Evolutionary conservation across 1,140 invertebrate genomes (phyloP).

Genomic region (Nasonia giraulti): DNA sequence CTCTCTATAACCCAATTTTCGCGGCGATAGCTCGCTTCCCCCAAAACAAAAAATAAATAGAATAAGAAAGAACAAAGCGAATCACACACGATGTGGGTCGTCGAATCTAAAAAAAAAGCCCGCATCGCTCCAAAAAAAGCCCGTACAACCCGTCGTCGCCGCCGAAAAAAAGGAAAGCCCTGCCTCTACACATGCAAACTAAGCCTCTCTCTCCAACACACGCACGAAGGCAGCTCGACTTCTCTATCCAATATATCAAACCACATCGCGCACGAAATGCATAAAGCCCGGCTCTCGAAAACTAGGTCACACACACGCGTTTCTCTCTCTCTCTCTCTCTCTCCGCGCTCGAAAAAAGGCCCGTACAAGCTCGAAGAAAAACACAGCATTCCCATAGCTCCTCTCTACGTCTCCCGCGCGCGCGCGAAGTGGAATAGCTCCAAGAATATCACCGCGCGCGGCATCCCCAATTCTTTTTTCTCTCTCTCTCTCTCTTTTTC

Average conservation of each 20-base stretch:
- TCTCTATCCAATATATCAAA: slow-evolving; percentile 16
- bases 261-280: slow-evolving; percentile 16
- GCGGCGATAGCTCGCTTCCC: no score
- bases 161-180: not conserved
- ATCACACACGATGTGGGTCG: not conserved
- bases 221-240: not conserved
- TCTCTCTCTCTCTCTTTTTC: slow-evolving; percentile 35
- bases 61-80: not conserved
- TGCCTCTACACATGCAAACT: slow-evolving; percentile 4
- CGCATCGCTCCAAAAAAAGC: not conserved
- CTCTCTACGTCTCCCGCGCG: not conserved
- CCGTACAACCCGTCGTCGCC: no score
- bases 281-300: slow-evolving; percentile 7
- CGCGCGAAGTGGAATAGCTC: not conserved
- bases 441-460: not conserved
- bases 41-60: no score
- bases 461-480: not conserved
- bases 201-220: not conserved
- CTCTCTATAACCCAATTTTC: no score
- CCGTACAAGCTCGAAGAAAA: not conserved
- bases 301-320: slow-evolving; percentile 19
- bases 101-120: not conserved
- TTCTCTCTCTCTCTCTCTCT: not conserved
- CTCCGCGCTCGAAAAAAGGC: not conserved
- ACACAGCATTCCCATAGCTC: not conserved